Evolutionary conservation across 2,797 vertebrate genomes (phyloP).

Genomic region (Sparidentex hasta): DNA sequence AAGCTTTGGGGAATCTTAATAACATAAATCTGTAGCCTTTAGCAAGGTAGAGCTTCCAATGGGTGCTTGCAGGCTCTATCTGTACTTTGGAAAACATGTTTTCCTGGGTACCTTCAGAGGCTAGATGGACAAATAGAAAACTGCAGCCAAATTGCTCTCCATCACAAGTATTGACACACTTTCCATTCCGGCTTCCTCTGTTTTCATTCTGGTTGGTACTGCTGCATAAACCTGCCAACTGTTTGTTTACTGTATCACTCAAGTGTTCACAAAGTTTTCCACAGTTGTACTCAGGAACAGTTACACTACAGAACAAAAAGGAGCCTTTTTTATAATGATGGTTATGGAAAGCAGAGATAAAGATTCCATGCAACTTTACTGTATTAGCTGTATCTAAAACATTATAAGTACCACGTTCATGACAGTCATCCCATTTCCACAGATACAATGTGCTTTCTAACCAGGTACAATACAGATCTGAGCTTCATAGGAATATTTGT

Average conservation of each 20-base stretch:
- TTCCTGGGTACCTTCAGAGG: background rate
- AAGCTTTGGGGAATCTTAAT: conserved; percentile 8
- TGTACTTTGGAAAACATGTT: conserved; percentile 9
- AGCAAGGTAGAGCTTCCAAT: conserved; percentile 10
- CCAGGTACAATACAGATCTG: too few species aligned
- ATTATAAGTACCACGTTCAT: too few species aligned
- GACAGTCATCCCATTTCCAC: too few species aligned
- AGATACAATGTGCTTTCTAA: too few species aligned
- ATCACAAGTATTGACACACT: background rate
- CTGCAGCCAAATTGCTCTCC: background rate
- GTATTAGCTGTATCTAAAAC: too few species aligned
- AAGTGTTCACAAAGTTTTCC: background rate
- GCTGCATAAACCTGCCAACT: conserved; percentile 5
- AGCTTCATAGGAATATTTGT: too few species aligned
- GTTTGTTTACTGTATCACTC: background rate
- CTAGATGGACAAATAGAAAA: conserved; percentile 8
- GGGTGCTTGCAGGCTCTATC: conserved; percentile 3
- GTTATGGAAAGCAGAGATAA: background rate
- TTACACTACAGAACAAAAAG: background rate
- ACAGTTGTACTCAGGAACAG: background rate
- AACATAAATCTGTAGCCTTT: conserved; percentile 12
- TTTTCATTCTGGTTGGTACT: background rate
- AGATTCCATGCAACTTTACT: background rate
- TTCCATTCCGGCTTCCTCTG: background rate
- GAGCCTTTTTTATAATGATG: background rate